These are phyloP conservation scores for Pangasius krempfi DNA, from an alignment of 2,797 vertebrate genomes.

Conservation along the genomic window DNA sequence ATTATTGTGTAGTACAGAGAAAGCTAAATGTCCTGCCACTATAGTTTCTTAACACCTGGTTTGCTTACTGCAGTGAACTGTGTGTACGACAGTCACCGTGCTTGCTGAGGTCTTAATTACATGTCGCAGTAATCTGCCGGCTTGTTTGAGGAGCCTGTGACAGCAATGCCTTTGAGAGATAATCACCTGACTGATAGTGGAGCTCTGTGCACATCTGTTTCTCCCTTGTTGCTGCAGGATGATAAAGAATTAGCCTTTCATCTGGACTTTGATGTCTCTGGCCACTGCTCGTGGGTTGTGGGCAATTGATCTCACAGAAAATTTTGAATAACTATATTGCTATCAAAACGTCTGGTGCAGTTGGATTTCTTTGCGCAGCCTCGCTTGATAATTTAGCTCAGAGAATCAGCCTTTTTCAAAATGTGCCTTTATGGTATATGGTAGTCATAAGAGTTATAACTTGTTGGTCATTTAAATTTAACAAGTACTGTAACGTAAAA, in stretches of 20 bases:
- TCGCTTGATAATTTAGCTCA: not conserved
- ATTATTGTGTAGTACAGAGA: not conserved
- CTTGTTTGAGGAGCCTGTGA: slow-evolving; percentile 64
- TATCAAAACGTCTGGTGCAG: not conserved
- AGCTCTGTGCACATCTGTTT: slow-evolving; percentile 66
- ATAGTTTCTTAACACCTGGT: slow-evolving; percentile 1
- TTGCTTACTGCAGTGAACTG: slow-evolving; percentile 6
- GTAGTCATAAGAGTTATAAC: not conserved
- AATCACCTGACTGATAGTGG: slow-evolving; percentile 67
- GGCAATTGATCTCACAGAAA: slow-evolving; percentile 37
- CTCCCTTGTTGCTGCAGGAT: slow-evolving; percentile 50
- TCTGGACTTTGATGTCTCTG: slow-evolving; percentile 53
- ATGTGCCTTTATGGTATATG: not conserved
- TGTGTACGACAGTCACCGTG: slow-evolving; percentile 61
- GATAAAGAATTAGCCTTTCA: slow-evolving; percentile 60
- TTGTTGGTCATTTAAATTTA: not conserved
- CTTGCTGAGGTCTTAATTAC: slow-evolving; percentile 74
- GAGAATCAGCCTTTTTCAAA: not conserved
- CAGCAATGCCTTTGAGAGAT: slow-evolving; percentile 64
- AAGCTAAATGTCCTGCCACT: not conserved
- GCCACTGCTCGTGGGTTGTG: slow-evolving; percentile 25
- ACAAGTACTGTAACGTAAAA: not conserved
- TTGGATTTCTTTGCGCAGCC: slow-evolving; percentile 16
- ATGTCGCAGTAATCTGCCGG: slow-evolving; percentile 68
- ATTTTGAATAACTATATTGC: slow-evolving; percentile 44